phyloP scores from a whole-genome alignment of 2,888 invertebrate genomes.

The Meiosimyza decipiens region DNA sequence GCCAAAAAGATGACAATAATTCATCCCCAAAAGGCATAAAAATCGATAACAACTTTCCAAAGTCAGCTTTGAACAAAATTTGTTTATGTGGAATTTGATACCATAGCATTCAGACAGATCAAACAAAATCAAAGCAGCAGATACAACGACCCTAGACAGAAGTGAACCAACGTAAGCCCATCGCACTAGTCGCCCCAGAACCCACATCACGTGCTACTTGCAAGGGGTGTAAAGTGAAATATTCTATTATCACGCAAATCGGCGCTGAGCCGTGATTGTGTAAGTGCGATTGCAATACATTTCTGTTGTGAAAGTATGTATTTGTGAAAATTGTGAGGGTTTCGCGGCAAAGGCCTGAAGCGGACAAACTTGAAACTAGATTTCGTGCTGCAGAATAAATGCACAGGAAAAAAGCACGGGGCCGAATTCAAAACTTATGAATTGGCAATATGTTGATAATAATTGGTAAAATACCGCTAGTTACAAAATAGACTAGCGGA shows the following conservation, averaged over 20 bases:
- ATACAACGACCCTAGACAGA: conserved; percentile 27
- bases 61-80: conserved; percentile 23
- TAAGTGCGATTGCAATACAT: neutral
- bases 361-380: too few species aligned
- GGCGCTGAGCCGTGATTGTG: conserved; percentile 8
- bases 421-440: too few species aligned
- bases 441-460: too few species aligned
- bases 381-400: too few species aligned
- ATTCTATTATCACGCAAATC: conserved; percentile 54
- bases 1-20: conserved; percentile 2
- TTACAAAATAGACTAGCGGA: too few species aligned
- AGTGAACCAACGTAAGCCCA: conserved; percentile 5
- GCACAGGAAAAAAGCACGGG: too few species aligned
- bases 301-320: neutral
- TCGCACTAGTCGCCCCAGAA: neutral
- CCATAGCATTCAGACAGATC: conserved; percentile 18
- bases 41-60: conserved; percentile 23
- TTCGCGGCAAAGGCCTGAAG: too few species aligned
- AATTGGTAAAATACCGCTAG: too few species aligned
- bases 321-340: neutral
- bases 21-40: conserved; percentile 7
- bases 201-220: conserved; percentile 11
- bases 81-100: conserved; percentile 18
- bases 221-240: conserved; percentile 44
- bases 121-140: neutral